Evolutionary conservation across 2,113 vertebrate species (phyloP).

Genomic region (Saimiri boliviensis): DNA sequence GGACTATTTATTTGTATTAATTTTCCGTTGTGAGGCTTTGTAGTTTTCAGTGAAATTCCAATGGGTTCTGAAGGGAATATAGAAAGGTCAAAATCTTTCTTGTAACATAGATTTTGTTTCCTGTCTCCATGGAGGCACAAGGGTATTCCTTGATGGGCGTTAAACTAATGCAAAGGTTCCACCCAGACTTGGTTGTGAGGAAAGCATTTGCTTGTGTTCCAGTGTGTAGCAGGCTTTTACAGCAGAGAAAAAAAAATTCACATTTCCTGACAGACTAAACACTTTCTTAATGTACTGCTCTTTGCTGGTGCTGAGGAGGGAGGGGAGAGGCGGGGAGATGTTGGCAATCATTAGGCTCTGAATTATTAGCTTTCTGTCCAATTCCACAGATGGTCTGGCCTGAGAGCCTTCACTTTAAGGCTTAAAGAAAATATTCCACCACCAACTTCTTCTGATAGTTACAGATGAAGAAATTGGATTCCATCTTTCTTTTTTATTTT

Average conservation of each 20-base stretch:
- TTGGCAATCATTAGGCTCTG: not conserved
- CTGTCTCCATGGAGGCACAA: not conserved
- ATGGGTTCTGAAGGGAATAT: not conserved
- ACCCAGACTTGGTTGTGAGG: not conserved
- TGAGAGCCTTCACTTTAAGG: not conserved
- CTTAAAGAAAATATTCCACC: not conserved
- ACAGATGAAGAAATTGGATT: not conserved
- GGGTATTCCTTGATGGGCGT: not conserved
- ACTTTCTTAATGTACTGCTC: conserved; percentile 8
- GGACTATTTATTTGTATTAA: not conserved
- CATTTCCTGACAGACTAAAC: conserved; percentile 13
- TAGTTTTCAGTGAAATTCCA: conserved; percentile 13
- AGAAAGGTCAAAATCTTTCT: not conserved
- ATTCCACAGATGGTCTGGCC: not conserved
- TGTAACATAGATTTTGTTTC: not conserved
- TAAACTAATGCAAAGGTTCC: conserved; percentile 39
- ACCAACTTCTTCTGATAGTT: not conserved
- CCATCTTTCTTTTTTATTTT: not conserved
- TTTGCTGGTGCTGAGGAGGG: not conserved
- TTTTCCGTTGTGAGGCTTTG: not conserved
- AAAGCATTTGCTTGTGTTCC: conserved; percentile 43
- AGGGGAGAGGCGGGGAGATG: not conserved
- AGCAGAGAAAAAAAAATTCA: not conserved
- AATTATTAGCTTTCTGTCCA: not conserved
- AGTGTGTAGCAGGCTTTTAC: not conserved